Evolutionary conservation across 1,140 invertebrate genomes (phyloP).

Genomic region (Eumaeus atala): DNA sequence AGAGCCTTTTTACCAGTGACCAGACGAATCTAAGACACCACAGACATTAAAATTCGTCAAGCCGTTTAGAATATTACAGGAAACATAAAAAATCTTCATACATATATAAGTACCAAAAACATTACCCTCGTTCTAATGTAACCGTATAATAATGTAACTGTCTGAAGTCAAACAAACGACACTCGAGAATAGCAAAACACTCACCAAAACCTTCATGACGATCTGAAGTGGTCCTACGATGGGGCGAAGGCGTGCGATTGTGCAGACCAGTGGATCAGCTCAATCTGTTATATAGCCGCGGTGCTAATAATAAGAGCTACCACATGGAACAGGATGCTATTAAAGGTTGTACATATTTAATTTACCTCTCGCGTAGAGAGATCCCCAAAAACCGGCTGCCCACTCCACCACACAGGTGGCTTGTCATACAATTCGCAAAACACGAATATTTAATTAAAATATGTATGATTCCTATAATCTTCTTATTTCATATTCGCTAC

Average conservation of each 20-base stretch:
- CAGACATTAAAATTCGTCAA: not conserved
- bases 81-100: not conserved
- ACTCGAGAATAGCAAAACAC: slow-evolving; percentile 11
- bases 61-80: too few relatives aligned
- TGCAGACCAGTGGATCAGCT: not conserved
- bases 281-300: not conserved
- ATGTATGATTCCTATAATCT: not conserved
- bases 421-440: slow-evolving; percentile 4
- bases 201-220: slow-evolving; percentile 32
- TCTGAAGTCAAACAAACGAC: not conserved
- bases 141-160: not conserved
- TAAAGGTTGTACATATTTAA: not conserved
- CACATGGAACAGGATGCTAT: not conserved
- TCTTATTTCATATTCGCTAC: not conserved
- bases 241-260: not conserved
- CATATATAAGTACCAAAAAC: too few relatives aligned
- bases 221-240: not conserved
- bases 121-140: too few relatives aligned
- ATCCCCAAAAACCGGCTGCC: not conserved
- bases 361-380: not conserved
- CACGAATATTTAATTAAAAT: slow-evolving; percentile 5
- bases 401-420: not conserved
- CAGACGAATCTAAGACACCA: not conserved
- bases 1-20: too few relatives aligned
- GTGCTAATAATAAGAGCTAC: not conserved